phyloP scores from a whole-genome alignment of 2,797 vertebrate genomes.

The Anguilla obscura region DNA sequence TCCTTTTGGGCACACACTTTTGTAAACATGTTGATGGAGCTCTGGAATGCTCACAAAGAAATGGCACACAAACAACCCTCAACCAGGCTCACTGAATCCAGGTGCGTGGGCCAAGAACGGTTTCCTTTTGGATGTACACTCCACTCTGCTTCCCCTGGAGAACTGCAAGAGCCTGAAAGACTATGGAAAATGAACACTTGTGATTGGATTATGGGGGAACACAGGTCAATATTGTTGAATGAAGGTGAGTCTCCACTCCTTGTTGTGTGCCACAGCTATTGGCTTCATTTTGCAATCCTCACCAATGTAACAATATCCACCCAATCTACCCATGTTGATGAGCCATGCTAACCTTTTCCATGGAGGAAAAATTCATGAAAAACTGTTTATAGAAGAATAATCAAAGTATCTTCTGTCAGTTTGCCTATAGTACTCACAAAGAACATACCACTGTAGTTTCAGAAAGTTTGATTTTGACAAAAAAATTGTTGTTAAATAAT shows the following conservation, averaged over 20 bases:
- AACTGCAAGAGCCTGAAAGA: background rate
- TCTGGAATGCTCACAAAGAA: slow-evolving; percentile 4
- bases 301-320: background rate
- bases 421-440: background rate
- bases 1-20: background rate
- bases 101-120: background rate
- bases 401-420: background rate
- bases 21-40: slow-evolving; percentile 9
- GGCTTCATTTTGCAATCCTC: background rate
- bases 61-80: background rate
- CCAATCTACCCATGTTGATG: background rate
- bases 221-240: background rate
- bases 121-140: background rate
- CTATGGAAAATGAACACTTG: background rate
- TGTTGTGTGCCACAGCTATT: background rate
- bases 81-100: background rate
- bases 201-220: background rate
- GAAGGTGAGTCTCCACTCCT: background rate
- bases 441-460: background rate
- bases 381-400: background rate
- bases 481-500: background rate
- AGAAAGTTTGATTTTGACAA: background rate
- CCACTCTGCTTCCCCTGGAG: background rate
- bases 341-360: background rate
- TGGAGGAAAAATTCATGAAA: background rate